Conservation (phyloP, 2,888 invertebrate species). For the Disparrhopalites patrizii region DNA sequence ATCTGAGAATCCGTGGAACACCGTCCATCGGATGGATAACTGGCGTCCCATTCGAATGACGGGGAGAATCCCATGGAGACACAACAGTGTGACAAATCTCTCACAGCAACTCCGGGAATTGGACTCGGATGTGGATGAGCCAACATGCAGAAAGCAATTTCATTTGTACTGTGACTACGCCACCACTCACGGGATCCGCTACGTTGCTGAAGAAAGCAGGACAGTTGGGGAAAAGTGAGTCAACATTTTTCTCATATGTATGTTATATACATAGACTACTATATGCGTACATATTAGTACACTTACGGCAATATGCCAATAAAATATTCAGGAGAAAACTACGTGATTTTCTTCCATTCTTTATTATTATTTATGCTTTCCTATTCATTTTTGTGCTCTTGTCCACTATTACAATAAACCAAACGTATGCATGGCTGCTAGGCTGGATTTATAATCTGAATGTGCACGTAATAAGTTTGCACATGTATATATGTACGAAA, state of each 20-base stretch:
- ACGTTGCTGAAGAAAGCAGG: constrained; percentile 42
- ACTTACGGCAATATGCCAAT: too few species aligned
- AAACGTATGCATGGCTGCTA: too few species aligned
- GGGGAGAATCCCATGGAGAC: constrained; percentile 17
- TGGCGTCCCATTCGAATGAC: constrained; percentile 27
- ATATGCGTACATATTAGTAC: too few species aligned
- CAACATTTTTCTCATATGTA: not conserved
- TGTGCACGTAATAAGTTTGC: too few species aligned
- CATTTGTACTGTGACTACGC: constrained; percentile 31
- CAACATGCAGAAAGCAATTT: constrained; percentile 29
- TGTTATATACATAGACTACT: too few species aligned
- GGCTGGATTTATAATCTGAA: too few species aligned
- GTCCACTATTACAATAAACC: too few species aligned
- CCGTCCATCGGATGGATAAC: not conserved
- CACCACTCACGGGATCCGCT: constrained; percentile 38
- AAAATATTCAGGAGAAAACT: too few species aligned
- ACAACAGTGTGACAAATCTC: constrained; percentile 12
- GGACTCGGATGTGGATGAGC: constrained; percentile 13
- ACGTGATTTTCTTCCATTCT: not conserved
- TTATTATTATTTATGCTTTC: too few species aligned
- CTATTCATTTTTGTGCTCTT: too few species aligned
- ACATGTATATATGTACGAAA: too few species aligned
- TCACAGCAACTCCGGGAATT: not conserved
- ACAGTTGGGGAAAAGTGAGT: constrained; percentile 41
- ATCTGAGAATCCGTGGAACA: constrained; percentile 16